phyloP scores from a whole-genome alignment of 2,888 invertebrate genomes.

The Escarpia spicata region DNA sequence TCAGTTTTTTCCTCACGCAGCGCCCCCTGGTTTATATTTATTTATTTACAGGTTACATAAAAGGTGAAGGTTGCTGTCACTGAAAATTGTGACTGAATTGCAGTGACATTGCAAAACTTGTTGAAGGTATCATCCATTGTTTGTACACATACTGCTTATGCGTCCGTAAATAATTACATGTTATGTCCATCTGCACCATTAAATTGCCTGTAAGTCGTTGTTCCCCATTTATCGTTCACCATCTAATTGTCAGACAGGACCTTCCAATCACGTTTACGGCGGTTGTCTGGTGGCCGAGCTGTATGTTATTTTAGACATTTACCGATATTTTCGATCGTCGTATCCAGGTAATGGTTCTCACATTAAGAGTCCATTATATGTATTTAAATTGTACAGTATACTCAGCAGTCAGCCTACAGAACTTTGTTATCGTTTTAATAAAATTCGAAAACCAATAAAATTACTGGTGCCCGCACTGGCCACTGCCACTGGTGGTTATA shows the following conservation, averaged over 20 bases:
- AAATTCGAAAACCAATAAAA: too few relatives aligned
- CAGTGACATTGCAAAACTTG: background rate
- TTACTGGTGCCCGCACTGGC: too few relatives aligned
- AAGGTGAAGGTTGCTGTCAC: conserved; percentile 16
- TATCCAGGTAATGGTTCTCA: background rate
- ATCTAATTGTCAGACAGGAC: background rate
- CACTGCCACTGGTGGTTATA: too few relatives aligned
- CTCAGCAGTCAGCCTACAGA: background rate
- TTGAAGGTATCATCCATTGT: background rate
- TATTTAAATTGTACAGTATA: background rate
- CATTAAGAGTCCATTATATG: background rate
- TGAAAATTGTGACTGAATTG: background rate
- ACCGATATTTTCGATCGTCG: background rate
- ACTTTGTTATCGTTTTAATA: background rate
- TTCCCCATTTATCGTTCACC: background rate
- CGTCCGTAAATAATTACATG: background rate
- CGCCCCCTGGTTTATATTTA: conserved; percentile 7
- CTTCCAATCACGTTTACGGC: background rate
- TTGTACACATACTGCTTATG: background rate
- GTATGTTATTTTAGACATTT: background rate
- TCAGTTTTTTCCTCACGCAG: background rate
- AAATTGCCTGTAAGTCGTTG: background rate
- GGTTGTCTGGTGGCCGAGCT: background rate
- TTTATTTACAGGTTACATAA: conserved; percentile 6
- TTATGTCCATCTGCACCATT: background rate